Base-by-base conservation (phyloP, 1,140 invertebrate genomes). In the Andrena cerasifolii region DNA sequence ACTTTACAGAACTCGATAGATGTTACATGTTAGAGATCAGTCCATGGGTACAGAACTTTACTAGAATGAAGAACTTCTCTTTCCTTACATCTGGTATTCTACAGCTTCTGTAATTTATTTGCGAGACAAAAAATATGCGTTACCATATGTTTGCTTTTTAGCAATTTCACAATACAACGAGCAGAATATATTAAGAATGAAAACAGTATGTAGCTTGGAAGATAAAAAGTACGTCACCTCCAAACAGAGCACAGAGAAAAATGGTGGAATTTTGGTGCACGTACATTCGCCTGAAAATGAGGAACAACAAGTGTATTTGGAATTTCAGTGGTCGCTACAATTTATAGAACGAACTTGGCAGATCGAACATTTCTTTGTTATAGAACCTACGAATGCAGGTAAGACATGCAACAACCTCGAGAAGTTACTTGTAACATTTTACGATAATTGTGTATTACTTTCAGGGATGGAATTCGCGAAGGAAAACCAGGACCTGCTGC, bases 41-140 rank as follows among this genome's bases (percentile, higher is more conserved):
- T 10, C 56, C 82, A 26, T 88, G 86, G 84, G 33, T 82, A 18
- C 5, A 76, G 12, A 54, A 31, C 3, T 47, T 88, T 3, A 67
- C 59, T 36, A 74, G 7, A 26, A 61, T 33, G 26, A 87, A 86
- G 45, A 85, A 86, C n/a, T 85, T 88, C 49, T 70, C 86, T n/a
- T n/a, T 73, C 51, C 66, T 88, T 10, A 80, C 76, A 72, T 86
- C 84, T 40, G 78, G 87, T 88, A 72, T 58, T 36, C 47, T 31
- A 45, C 10, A 58, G 49, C 21, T 73, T 54, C 40, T 10, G 43
- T 16, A 77, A 65, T n/a, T n/a, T n/a, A 24, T 51, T 24, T 36
- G 16, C 18, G 0, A 43, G 58, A 18, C 8, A 47, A 6, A 12
- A 33, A 28, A 36, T 21, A 47, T 59, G 12, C 0, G 0, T 24